phyloP scores from a whole-genome alignment of 2,797 vertebrate genomes.

The Myioborus miniatus region DNA sequence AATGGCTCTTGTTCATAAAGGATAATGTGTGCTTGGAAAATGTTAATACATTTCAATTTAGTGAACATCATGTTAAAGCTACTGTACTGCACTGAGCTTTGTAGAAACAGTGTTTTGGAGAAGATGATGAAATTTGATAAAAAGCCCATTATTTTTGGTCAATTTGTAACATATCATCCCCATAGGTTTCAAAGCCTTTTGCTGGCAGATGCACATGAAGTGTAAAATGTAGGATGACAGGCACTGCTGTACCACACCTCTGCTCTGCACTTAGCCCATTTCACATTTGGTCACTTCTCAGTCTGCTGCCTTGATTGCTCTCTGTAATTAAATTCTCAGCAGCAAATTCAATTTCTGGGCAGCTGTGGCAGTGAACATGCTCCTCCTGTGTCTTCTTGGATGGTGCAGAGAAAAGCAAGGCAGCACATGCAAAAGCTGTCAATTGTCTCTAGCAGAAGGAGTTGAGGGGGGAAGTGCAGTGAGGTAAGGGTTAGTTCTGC shows the following conservation, averaged over 20 bases:
- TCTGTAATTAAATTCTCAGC: neutral
- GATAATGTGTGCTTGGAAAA: conserved; percentile 52
- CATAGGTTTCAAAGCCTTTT: neutral
- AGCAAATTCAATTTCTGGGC: conserved; percentile 4
- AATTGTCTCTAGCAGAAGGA: neutral
- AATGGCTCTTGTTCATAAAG: conserved; percentile 37
- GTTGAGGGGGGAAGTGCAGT: neutral
- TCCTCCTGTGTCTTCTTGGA: neutral
- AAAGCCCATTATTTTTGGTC: neutral
- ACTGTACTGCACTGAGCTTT: neutral
- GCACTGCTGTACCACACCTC: neutral
- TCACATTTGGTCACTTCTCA: neutral
- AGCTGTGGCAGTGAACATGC: neutral
- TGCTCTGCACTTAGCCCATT: neutral
- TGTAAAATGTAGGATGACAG: neutral
- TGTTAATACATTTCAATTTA: conserved; percentile 67
- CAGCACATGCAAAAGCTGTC: neutral
- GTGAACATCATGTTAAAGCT: conserved; percentile 5
- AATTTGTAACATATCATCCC: neutral
- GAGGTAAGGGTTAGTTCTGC: neutral
- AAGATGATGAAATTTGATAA: neutral
- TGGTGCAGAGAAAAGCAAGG: neutral
- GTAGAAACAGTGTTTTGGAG: conserved; percentile 24
- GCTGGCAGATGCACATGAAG: neutral
- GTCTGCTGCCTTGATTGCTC: neutral